Evolutionary conservation across 2,113 vertebrate genomes (phyloP).

Genomic region (Podarcis cretensis): DNA sequence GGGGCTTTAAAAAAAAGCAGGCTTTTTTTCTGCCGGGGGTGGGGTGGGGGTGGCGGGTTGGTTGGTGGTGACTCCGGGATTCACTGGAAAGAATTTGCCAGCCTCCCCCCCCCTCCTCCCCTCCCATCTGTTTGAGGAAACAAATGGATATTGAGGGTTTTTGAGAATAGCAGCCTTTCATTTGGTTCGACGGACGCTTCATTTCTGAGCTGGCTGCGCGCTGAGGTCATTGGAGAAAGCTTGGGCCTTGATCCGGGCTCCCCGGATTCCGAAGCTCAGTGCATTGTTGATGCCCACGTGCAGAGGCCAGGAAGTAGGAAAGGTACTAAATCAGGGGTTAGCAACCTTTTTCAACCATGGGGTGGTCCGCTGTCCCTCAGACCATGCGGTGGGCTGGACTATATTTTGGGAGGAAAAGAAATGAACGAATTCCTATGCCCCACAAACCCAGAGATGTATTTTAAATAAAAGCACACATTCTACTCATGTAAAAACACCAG

Average conservation of each 20-base stretch:
- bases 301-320: neutral
- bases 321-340: neutral
- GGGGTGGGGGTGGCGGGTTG: no score
- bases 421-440: no score
- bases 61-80: neutral
- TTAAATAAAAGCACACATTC: no score
- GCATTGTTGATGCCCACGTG: neutral
- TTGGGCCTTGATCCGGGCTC: neutral
- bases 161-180: slow-evolving; percentile 14
- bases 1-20: neutral
- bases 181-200: neutral
- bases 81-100: neutral
- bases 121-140: rapidly evolving
- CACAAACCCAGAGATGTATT: no score
- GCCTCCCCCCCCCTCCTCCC: neutral
- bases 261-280: neutral
- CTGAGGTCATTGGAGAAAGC: neutral
- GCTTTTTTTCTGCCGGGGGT: no score
- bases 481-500: no score
- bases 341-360: no score
- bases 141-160: slow-evolving; percentile 13
- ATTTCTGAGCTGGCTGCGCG: slow-evolving; percentile 9
- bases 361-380: no score
- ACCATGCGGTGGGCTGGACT: no score
- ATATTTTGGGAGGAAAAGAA: no score